These are phyloP conservation scores for Drosophila sordidula DNA, from an alignment of 2,888 invertebrate species.

Conservation along the genomic window DNA sequence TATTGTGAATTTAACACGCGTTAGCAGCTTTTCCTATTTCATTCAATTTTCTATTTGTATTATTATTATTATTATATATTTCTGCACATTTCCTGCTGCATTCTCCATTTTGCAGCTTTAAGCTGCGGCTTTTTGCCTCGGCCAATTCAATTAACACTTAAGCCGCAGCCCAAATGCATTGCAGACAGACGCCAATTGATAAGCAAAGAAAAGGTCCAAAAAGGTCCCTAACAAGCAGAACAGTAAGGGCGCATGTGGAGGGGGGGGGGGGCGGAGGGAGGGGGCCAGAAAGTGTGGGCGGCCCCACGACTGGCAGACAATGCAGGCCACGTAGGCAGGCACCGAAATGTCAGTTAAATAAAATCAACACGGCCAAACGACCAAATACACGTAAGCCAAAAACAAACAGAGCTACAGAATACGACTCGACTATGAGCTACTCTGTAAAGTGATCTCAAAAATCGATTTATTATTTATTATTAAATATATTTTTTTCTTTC, in stretches of 20 bases:
- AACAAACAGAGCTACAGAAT: constrained; percentile 18
- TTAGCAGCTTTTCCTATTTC: background rate
- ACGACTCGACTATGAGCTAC: constrained; percentile 12
- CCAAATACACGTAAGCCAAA: constrained; percentile 36
- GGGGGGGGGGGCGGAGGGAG: background rate
- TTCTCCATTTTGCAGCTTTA: constrained; percentile 20
- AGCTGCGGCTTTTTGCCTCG: constrained; percentile 28
- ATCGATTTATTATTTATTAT: too few species aligned
- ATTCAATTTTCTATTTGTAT: background rate
- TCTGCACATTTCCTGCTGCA: constrained; percentile 17
- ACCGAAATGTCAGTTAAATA: constrained; percentile 71
- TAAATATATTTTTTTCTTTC: too few species aligned
- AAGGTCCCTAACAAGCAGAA: constrained; percentile 21
- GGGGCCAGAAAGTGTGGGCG: constrained; percentile 31
- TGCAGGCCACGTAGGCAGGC: constrained; percentile 43
- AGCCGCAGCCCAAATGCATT: constrained; percentile 65
- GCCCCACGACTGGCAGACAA: constrained; percentile 28
- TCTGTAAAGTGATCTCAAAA: background rate
- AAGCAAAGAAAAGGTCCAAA: constrained; percentile 60
- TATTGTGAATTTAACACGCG: background rate
- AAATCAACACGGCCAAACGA: constrained; percentile 64
- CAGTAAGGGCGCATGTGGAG: background rate
- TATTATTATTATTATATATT: background rate
- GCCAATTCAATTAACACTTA: constrained; percentile 72
- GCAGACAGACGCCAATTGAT: constrained; percentile 67